A percentile compares a stretch with the other conserved stretches of the same genome.
phyloP scores from a whole-genome alignment of 2,113 vertebrate genomes.

The Vulpes vulpes region DNA sequence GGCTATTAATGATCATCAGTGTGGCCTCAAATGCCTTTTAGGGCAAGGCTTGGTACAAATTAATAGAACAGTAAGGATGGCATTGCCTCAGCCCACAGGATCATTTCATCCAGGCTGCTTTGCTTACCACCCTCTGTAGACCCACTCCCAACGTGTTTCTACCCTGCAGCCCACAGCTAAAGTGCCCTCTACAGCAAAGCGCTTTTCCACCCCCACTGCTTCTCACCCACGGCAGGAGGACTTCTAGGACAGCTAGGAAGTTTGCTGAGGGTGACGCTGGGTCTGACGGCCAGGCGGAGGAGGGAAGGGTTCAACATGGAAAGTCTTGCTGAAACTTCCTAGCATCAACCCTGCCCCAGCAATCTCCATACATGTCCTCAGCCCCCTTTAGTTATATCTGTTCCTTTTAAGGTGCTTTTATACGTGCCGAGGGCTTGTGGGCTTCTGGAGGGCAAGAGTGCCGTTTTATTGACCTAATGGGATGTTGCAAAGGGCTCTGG shows the following conservation, averaged over 20 bases:
- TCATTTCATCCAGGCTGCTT: background rate
- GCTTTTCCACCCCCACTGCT: accelerated
- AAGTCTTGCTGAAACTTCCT: background rate
- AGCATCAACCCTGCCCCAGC: accelerated
- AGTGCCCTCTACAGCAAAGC: background rate
- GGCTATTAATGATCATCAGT: background rate
- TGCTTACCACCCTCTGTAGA: too few relatives aligned
- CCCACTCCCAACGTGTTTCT: background rate
- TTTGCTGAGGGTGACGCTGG: too few relatives aligned
- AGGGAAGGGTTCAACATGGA: too few relatives aligned
- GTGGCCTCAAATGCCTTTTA: background rate
- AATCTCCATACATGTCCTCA: accelerated
- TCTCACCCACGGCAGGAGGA: background rate
- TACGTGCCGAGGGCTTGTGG: accelerated
- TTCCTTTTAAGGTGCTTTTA: background rate
- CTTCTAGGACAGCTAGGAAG: background rate
- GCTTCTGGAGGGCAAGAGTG: background rate
- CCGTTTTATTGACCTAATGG: background rate
- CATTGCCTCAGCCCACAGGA: background rate
- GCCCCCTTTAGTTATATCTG: background rate
- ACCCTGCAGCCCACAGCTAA: too few relatives aligned
- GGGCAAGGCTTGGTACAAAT: background rate
- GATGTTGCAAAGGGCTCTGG: background rate
- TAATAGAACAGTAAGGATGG: background rate
- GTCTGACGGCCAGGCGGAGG: too few relatives aligned